Evolutionary conservation across 2,888 invertebrate species (phyloP).

Genomic region (Gymnocheta viridis): DNA sequence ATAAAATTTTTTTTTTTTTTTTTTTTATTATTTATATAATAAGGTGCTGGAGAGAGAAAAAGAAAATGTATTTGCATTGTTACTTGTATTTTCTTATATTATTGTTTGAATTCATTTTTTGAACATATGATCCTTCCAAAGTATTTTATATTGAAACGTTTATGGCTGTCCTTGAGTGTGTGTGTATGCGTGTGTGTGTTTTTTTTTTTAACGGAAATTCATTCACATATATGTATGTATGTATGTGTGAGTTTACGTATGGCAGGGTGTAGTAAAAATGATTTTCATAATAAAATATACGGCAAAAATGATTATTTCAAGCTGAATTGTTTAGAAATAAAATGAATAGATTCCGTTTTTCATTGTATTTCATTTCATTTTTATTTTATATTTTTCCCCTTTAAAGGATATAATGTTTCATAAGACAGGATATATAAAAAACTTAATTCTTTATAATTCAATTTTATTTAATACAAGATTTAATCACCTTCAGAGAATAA

Average conservation of each 20-base stretch:
- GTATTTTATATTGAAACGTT: constrained; percentile 52
- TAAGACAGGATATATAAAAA: constrained; percentile 38
- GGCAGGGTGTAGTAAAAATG: constrained; percentile 19
- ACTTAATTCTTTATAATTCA: background rate
- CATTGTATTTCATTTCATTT: constrained; percentile 29
- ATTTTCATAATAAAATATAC: constrained; percentile 55
- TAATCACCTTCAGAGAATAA: constrained; percentile 5
- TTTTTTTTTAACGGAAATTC: constrained; percentile 55
- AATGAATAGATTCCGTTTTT: constrained; percentile 72
- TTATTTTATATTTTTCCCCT: background rate
- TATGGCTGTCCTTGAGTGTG: constrained; percentile 24
- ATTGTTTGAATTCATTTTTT: constrained; percentile 52
- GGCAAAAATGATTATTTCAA: constrained; percentile 64
- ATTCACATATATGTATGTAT: constrained; percentile 25
- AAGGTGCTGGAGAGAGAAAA: constrained; percentile 15
- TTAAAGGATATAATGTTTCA: constrained; percentile 49
- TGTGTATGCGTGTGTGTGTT: background rate
- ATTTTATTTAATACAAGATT: constrained; percentile 10
- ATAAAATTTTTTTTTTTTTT: constrained; percentile 20
- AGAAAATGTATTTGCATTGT: constrained; percentile 61
- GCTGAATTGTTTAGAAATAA: constrained; percentile 74
- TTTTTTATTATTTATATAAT: constrained; percentile 48
- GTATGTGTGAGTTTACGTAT: constrained; percentile 4
- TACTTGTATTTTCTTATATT: constrained; percentile 60
- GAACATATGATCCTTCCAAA: constrained; percentile 59